These are phyloP conservation scores for Eupithecia subumbrata DNA, from an alignment of 2,888 invertebrate species.

Conservation along the genomic window DNA sequence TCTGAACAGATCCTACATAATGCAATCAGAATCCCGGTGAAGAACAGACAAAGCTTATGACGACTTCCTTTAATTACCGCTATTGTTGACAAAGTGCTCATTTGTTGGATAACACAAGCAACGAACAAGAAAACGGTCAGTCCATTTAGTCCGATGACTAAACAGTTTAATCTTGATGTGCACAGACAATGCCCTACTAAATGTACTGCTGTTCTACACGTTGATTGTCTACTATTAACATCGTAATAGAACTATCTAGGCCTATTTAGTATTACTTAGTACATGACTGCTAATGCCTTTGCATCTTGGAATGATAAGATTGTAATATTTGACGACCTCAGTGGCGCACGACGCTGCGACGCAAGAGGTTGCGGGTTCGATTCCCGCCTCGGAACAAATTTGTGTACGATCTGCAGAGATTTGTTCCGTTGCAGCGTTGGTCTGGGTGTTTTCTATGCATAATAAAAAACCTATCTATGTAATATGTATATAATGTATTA, in stretches of 20 bases:
- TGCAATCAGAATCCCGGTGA: background rate
- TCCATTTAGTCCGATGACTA: background rate
- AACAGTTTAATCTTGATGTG: background rate
- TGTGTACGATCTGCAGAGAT: too few species aligned
- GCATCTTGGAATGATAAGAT: background rate
- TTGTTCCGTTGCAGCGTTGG: too few species aligned
- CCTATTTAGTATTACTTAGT: background rate
- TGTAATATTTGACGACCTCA: background rate
- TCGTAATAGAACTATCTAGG: constrained; percentile 7
- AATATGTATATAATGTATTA: too few species aligned
- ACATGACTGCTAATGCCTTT: background rate
- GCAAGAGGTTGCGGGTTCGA: too few species aligned
- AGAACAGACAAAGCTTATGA: background rate
- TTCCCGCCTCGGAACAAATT: too few species aligned
- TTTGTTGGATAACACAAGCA: background rate
- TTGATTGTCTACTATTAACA: constrained; percentile 10
- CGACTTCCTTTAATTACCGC: background rate
- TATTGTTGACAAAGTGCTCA: background rate
- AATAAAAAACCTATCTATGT: too few species aligned
- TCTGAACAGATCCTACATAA: background rate
- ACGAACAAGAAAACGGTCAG: background rate
- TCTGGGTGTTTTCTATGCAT: too few species aligned
- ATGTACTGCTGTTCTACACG: background rate
- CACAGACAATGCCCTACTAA: background rate
- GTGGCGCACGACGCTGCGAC: too few species aligned